Evolutionary conservation across 2,888 invertebrate genomes (phyloP), one percentile per base, ranked within the genome.

Genomic region (Fragum whitleyi): DNA sequence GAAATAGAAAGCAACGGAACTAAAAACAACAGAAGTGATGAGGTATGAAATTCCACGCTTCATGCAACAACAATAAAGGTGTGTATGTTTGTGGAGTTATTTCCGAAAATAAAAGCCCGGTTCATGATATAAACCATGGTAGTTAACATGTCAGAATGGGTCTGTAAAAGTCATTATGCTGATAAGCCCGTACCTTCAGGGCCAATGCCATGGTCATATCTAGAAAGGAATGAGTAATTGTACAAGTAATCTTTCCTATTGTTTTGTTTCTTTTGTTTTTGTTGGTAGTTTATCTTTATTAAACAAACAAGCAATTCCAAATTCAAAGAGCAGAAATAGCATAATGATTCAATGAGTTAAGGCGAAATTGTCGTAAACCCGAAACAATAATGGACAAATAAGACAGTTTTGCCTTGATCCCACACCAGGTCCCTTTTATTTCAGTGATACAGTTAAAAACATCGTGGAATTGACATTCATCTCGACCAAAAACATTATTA

Each of bases 61-160:
- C 47, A 47, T 47, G 47, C 47, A 47, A 47, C 47, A 47, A 14
- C 47, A 47, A 47, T n/a, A 47, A 47, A 19, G 47, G 47, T 47
- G 47, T n/a, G 47, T 47, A 16, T 47, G 47, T 47, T 47, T 47
- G 47, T 47, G 47, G 47, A 47, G n/a, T 47, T 47, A 47, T 47
- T 47, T 47, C 47, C 14, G n/a, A 16, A 47, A 47, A 47, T 47
- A 47, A 47, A 47, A 47, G n/a, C 47, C 47, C 47, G 2, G 47
- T 47, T 14, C n/a, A 47, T 47, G 47, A 47, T 47, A 47, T 47
- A 9, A 47, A 47, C 47, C 19, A 19, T 47, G 19, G 47, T 47
- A 47, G 47, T 47, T 47, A 47, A 47, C 47, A 47, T 47, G 47
- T 47, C 47, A 47, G 47, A n/a, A 14, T n/a, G n/a, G 16, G 16